Percentiles rank a stretch among this genome's conserved stretches.
Evolutionary conservation across 2,888 invertebrate genomes (phyloP).

Genomic region (Craniophora ligustri): DNA sequence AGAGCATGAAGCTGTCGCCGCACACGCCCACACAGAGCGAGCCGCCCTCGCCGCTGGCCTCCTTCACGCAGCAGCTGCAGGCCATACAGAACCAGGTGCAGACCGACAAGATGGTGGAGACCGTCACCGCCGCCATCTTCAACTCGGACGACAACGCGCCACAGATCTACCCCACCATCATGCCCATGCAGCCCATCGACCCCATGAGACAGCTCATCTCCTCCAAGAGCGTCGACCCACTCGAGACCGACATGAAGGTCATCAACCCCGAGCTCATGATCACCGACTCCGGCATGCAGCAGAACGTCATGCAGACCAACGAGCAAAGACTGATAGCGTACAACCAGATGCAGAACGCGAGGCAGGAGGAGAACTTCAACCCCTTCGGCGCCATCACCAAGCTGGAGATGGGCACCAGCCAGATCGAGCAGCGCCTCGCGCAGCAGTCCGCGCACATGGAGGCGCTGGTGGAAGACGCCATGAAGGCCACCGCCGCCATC

Average conservation of each 20-base stretch:
- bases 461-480: conserved; percentile 83
- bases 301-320: conserved; percentile 55
- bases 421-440: conserved; percentile 76
- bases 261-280: conserved; percentile 76
- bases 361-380: conserved; percentile 69
- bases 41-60: conserved; percentile 75
- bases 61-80: conserved; percentile 83
- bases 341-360: conserved; percentile 62
- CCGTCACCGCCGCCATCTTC: conserved; percentile 85
- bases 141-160: conserved; percentile 75
- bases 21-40: conserved; percentile 72
- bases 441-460: conserved; percentile 84
- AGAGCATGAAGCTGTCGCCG: conserved; percentile 88
- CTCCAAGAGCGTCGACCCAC: conserved; percentile 64
- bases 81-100: conserved; percentile 85
- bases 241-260: conserved; percentile 74
- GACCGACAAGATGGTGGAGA: conserved; percentile 87
- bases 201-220: conserved; percentile 73
- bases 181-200: conserved; percentile 60
- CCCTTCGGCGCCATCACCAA: conserved; percentile 79
- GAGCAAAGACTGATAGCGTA: conserved; percentile 70
- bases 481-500: conserved; percentile 82
- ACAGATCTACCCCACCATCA: conserved; percentile 75
- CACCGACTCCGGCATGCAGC: conserved; percentile 63
- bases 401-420: conserved; percentile 74